Base-by-base conservation (phyloP, 23 tunicate species). In the Ascidia mentula region DNA sequence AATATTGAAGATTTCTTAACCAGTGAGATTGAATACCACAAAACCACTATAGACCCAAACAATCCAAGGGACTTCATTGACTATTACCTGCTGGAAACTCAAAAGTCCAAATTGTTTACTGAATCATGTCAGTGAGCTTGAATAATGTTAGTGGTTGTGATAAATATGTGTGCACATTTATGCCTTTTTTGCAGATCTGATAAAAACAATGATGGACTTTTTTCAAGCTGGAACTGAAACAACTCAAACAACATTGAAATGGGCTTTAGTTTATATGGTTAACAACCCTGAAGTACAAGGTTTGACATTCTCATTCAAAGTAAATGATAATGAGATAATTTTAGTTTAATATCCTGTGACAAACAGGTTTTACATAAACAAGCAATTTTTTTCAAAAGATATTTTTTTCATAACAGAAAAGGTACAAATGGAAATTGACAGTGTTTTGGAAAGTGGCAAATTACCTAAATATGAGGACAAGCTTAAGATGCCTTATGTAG, bases 61-160 rank as follows among this genome's bases (percentile, higher is more conserved):
- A 36, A 38, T 17, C 84, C 84, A 34, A 80, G 84, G 28, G 84
- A 80, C 69, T 65, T 40, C 0, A 80, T 80, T 69, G 84, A 80
- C 38, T 80, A 39, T 80, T 80, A 80, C 40, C 46, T 80, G 0
- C 36, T 39, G 34, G 75, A 80, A 9, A 53, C 34, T 34, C 45
- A 1, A 1, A 60, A 42, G 15, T 31, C 28, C 36, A 34, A 60
- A 37, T 13, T 32, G 30, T 60, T 60, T 33, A 35, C 0, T 5
- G 59, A 61, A 37, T 30, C 53, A n/a, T 26, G 65, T 53, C 24
- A 20, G 65, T 53, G n/a, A n/a, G n/a, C n/a, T n/a, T n/a, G n/a
- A n/a, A n/a, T n/a, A n/a, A n/a, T n/a, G n/a, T n/a, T n/a, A n/a
- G n/a, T n/a, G n/a, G n/a, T n/a, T n/a, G n/a, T n/a, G n/a, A n/a